phyloP scores from a whole-genome alignment of 2,113 vertebrate genomes.

The Lanius ludovicianus region DNA sequence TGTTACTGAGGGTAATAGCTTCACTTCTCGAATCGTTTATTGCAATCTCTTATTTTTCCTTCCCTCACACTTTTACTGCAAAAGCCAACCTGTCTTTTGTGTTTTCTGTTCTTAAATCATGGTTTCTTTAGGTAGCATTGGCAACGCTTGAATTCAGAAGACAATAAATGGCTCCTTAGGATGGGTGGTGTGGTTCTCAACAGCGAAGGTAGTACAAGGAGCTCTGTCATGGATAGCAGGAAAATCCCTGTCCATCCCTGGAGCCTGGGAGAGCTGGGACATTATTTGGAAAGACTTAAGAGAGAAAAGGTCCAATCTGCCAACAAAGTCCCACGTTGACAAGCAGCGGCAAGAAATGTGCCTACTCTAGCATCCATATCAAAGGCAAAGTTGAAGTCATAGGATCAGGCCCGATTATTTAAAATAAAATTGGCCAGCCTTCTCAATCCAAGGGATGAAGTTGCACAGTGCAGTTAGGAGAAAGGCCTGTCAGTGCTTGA shows the following conservation, averaged over 20 bases:
- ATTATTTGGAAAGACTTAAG: not conserved
- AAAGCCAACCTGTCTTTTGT: not conserved
- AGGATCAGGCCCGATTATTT: not conserved
- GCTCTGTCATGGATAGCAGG: not conserved
- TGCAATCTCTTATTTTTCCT: not conserved
- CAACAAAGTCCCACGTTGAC: not conserved
- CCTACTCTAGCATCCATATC: not conserved
- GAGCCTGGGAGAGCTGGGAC: not conserved
- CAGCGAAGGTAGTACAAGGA: not conserved
- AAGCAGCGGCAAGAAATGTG: not conserved
- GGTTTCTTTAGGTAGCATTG: not conserved
- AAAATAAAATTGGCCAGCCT: not conserved
- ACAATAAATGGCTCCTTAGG: not conserved
- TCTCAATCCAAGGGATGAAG: not conserved
- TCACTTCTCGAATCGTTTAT: not conserved
- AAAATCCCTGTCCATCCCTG: not conserved
- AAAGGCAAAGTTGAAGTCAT: not conserved
- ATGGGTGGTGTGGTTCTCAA: not conserved
- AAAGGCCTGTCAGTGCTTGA: not conserved
- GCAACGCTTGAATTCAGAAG: not conserved
- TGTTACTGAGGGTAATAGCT: constrained; percentile 3
- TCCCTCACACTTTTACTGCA: not conserved
- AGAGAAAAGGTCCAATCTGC: not conserved
- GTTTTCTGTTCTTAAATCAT: not conserved
- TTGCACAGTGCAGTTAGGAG: not conserved